These are phyloP conservation scores for Oryctolagus cuniculus DNA, from an alignment of 2,113 vertebrate genomes.

Conservation along the genomic window mOryCun1.1 NC_091448.1:11546501-11547000, in stretches of 20 bases:
- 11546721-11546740: background rate
- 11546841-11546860: background rate
- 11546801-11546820: background rate
- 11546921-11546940: background rate
- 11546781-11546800: background rate
- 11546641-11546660: rapidly evolving
- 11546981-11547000: background rate
- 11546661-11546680: background rate
- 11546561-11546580: too few species aligned
- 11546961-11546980: background rate
- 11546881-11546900: background rate
- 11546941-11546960: background rate
- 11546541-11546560: background rate
- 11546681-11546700: too few species aligned
- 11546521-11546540: background rate
- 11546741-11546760: rapidly evolving
- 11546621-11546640: background rate
- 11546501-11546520: background rate
- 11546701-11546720: background rate
- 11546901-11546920: background rate
- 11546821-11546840: background rate
- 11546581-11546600: background rate
- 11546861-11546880: background rate
- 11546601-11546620: background rate
- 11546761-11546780: rapidly evolving